Evolutionary conservation across 2,797 vertebrate species (phyloP).

Genomic region (Dermochelys coriacea): DNA sequence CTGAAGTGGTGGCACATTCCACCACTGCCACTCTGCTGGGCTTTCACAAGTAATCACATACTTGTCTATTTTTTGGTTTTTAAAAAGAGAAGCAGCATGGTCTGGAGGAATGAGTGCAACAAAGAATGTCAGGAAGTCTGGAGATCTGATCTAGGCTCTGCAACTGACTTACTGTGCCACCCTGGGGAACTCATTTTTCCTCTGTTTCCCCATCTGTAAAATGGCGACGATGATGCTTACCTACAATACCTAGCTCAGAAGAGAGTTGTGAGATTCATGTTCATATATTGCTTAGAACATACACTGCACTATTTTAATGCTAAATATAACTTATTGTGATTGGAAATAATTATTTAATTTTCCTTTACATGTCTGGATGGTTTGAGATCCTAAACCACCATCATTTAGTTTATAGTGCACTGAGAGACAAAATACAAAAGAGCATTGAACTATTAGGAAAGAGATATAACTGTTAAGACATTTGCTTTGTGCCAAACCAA

Average conservation of each 20-base stretch:
- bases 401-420: background rate
- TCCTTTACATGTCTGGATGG: background rate
- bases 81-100: background rate
- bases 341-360: background rate
- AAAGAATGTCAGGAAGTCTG: background rate
- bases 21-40: background rate
- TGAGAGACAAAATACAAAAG: constrained; percentile 58
- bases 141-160: background rate
- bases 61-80: background rate
- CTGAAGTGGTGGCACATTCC: background rate
- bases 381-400: background rate
- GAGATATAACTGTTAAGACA: constrained; percentile 37
- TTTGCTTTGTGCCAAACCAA: constrained; percentile 56
- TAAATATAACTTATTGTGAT: background rate
- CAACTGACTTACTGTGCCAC: background rate
- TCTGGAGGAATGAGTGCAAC: background rate
- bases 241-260: background rate
- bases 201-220: background rate
- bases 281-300: background rate
- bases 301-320: background rate
- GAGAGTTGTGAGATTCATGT: background rate
- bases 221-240: background rate
- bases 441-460: constrained; percentile 57
- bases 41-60: background rate
- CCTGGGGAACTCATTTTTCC: background rate